A percentile compares a stretch with the other conserved stretches of the same genome.
phyloP scores from a whole-genome alignment of 2,113 vertebrate species.

The Saccopteryx leptura region DNA sequence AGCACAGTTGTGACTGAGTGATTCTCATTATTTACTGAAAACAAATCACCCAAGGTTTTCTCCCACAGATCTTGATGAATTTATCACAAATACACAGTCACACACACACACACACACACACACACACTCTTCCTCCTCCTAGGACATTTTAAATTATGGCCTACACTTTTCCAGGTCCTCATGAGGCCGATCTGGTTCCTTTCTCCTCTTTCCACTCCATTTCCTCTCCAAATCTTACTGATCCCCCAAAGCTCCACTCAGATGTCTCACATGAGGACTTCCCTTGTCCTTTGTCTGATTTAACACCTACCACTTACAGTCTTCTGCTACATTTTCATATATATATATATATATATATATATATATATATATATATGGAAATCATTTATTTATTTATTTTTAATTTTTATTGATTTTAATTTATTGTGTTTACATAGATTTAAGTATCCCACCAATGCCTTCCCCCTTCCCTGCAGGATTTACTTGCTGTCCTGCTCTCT shows the following conservation, averaged over 20 bases:
- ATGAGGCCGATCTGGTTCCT: background rate
- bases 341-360: too few relatives aligned
- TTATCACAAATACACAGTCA: background rate
- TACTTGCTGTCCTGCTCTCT: too few relatives aligned
- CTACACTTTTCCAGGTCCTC: background rate
- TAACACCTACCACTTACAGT: background rate
- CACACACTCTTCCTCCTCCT: background rate
- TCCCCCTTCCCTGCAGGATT: too few relatives aligned
- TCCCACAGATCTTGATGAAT: background rate
- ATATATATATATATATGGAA: too few relatives aligned
- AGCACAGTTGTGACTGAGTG: background rate
- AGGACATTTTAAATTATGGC: background rate
- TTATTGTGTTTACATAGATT: too few relatives aligned
- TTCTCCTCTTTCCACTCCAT: background rate
- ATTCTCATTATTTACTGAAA: slow-evolving; percentile 17
- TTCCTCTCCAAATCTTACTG: background rate
- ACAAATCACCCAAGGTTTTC: background rate
- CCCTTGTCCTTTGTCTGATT: background rate
- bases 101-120: background rate
- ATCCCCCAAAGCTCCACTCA: background rate
- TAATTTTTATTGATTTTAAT: too few relatives aligned
- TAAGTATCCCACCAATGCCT: too few relatives aligned
- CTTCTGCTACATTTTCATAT: background rate
- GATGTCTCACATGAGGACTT: background rate
- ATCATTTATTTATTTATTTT: too few relatives aligned